phyloP scores from a whole-genome alignment of 2,797 vertebrate genomes.

The Cossypha niveicapilla region DNA sequence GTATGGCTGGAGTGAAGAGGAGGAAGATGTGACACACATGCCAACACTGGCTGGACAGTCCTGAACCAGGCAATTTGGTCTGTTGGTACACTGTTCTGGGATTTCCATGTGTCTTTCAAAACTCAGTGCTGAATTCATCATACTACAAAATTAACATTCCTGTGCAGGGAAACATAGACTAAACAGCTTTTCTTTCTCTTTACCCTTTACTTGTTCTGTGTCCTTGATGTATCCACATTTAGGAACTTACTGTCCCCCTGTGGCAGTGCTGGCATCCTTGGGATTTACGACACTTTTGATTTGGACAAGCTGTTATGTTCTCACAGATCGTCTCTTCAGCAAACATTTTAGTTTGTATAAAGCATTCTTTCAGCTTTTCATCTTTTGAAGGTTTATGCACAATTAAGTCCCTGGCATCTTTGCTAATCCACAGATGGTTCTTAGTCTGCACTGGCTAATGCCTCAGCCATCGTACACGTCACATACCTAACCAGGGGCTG shows the following conservation, averaged over 20 bases:
- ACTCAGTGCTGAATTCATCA: neutral
- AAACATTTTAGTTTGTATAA: conserved; percentile 28
- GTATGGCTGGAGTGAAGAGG: neutral
- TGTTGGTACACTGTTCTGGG: neutral
- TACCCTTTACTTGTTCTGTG: neutral
- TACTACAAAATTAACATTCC: neutral
- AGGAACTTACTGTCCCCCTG: neutral
- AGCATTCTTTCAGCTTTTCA: conserved; percentile 42
- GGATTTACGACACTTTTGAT: neutral
- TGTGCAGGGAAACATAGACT: neutral
- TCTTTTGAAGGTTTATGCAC: conserved; percentile 47
- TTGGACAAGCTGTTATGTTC: neutral
- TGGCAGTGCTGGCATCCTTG: neutral
- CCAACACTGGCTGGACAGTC: neutral
- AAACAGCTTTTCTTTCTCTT: neutral
- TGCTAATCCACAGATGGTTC: conserved; percentile 20
- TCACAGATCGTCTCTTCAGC: neutral
- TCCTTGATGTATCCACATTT: neutral
- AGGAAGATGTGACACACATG: neutral
- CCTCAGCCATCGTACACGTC: neutral
- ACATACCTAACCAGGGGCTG: neutral
- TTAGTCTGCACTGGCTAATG: neutral
- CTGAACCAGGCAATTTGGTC: neutral
- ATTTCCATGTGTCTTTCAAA: neutral
- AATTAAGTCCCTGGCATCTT: conserved; percentile 28